These are phyloP conservation scores for Pangasianodon gigas DNA, from an alignment of 2,113 vertebrate genomes.

Conservation along the genomic window DNA sequence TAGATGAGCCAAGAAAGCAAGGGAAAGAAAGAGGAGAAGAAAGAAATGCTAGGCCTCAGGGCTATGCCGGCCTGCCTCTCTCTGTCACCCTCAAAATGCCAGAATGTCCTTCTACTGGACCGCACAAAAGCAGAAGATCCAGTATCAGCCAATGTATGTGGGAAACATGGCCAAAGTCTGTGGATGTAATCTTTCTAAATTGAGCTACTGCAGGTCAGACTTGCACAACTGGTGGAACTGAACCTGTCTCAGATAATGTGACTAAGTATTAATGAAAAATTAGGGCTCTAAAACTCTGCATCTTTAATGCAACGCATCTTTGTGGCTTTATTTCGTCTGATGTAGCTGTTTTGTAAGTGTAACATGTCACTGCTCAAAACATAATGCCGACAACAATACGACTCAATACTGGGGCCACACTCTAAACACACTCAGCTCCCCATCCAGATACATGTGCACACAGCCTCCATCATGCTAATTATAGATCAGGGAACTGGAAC, in stretches of 20 bases:
- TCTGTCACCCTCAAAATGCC: slow-evolving; percentile 39
- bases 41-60: slow-evolving; percentile 39
- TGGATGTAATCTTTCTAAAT: neutral
- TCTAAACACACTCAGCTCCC: neutral
- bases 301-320: neutral
- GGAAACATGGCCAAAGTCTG: neutral
- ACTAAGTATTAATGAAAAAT: neutral
- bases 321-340: neutral
- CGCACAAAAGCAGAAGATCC: slow-evolving; percentile 38
- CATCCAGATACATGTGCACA: slow-evolving; percentile 14
- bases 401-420: neutral
- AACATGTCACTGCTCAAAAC: neutral
- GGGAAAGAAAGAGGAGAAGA: slow-evolving; percentile 38
- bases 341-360: neutral
- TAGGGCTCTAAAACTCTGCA: neutral
- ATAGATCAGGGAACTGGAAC: slow-evolving; percentile 45
- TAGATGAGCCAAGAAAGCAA: slow-evolving; percentile 37
- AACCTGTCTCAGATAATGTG: no score
- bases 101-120: slow-evolving; percentile 39
- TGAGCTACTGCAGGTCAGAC: neutral
- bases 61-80: slow-evolving; percentile 29
- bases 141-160: slow-evolving; percentile 35
- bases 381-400: neutral
- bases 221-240: neutral
- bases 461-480: slow-evolving; percentile 22